Conservation (phyloP, 2,797 vertebrate genomes). For the Neopelma chrysocephalum region DNA sequence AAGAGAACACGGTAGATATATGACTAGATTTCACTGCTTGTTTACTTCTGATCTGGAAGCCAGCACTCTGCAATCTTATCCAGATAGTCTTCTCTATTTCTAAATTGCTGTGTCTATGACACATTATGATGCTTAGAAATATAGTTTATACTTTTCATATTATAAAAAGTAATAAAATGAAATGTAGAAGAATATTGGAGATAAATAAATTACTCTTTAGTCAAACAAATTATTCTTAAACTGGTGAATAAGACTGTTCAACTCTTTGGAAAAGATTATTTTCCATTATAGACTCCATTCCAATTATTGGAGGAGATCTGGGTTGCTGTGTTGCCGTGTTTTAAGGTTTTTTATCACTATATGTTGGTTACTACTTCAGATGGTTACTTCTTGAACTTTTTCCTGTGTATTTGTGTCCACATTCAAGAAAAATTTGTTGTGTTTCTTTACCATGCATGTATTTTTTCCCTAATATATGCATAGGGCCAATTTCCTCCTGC, state of each 20-base stretch:
- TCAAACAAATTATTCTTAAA: background rate
- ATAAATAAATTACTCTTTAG: background rate
- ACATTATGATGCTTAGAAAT: background rate
- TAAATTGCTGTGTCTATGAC: background rate
- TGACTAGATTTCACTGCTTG: background rate
- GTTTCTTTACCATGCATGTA: background rate
- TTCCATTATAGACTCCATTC: background rate
- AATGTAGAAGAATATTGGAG: background rate
- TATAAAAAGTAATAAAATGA: background rate
- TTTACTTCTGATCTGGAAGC: background rate
- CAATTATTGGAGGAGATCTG: background rate
- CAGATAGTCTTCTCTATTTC: conserved; percentile 26
- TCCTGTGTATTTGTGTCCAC: background rate
- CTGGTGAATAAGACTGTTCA: background rate
- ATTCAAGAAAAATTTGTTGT: background rate
- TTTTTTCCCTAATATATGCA: background rate
- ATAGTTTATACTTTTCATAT: background rate
- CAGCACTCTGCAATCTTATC: background rate
- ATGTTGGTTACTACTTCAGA: background rate
- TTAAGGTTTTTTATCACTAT: background rate
- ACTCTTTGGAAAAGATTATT: background rate
- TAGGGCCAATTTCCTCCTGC: background rate
- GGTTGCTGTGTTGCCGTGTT: background rate
- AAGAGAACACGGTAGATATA: background rate
- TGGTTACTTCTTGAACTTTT: background rate